These are phyloP conservation scores for Sebastes flavidus DNA, from an alignment of 2,797 vertebrate species.

Conservation along the genomic window DNA sequence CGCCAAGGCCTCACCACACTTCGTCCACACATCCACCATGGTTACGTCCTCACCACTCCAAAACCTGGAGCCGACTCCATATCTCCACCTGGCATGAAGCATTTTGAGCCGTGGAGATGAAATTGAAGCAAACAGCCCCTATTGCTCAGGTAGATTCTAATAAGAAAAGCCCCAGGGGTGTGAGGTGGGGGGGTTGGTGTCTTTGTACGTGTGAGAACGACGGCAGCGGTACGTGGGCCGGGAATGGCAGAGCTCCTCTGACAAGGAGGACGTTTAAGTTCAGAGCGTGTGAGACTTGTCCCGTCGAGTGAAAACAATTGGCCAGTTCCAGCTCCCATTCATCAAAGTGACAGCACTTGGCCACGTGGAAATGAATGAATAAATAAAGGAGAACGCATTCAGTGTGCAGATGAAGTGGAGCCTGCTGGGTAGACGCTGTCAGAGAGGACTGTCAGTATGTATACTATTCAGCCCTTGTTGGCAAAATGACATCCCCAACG, in stretches of 20 bases:
- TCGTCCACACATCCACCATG: neutral
- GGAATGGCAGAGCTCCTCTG: conserved; percentile 28
- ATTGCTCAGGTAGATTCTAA: conserved; percentile 40
- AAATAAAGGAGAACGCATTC: conserved; percentile 75
- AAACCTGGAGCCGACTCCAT: conserved; percentile 22
- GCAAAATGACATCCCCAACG: conserved; percentile 38
- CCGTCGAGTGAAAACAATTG: conserved; percentile 77
- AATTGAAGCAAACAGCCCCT: conserved; percentile 35
- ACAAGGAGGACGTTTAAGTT: conserved; percentile 71
- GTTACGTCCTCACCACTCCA: neutral
- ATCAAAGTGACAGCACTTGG: conserved; percentile 81
- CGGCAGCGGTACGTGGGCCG: neutral
- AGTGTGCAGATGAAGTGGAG: conserved; percentile 74
- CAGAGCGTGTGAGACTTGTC: conserved; percentile 73
- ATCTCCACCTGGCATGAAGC: conserved; percentile 26
- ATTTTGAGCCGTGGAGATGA: conserved; percentile 11
- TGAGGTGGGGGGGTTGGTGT: neutral
- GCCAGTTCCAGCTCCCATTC: conserved; percentile 75
- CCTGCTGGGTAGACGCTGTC: conserved; percentile 56
- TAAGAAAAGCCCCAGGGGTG: conserved; percentile 39
- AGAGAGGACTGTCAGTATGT: conserved; percentile 55
- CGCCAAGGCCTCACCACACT: neutral
- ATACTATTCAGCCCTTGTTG: conserved; percentile 51
- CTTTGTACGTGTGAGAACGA: neutral
- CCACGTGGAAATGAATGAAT: conserved; percentile 79